Conservation (phyloP, 2,113 vertebrate species). For the Onychostruthus taczanowskii region DNA sequence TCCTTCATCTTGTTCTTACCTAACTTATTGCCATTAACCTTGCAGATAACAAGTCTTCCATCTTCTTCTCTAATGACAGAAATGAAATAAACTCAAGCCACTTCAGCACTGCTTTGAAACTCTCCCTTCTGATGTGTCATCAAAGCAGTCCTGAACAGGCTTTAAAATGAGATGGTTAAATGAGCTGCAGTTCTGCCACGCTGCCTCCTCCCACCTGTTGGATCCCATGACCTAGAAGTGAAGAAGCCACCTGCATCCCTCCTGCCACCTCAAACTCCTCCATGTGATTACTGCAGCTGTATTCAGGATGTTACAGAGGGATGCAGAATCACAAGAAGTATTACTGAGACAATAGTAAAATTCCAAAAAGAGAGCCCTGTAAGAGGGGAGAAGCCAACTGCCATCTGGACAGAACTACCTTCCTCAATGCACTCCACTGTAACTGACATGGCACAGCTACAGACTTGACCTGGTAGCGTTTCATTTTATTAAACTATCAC, state of each 20-base stretch:
- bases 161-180: slow-evolving; percentile 39
- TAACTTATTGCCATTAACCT: slow-evolving; percentile 49
- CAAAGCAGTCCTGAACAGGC: slow-evolving; percentile 42
- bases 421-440: neutral
- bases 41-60: slow-evolving; percentile 5
- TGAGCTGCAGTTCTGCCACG: neutral
- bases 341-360: neutral
- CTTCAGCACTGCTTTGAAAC: slow-evolving; percentile 53
- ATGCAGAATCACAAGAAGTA: neutral
- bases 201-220: slow-evolving; percentile 11
- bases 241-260: neutral
- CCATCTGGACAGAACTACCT: neutral
- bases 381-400: neutral
- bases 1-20: slow-evolving; percentile 40
- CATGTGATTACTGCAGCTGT: neutral
- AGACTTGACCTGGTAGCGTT: neutral
- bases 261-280: neutral
- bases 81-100: slow-evolving; percentile 37
- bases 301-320: neutral
- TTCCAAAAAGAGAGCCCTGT: neutral
- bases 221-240: neutral
- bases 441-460: neutral
- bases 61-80: neutral
- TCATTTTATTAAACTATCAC: slow-evolving; percentile 19
- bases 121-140: slow-evolving; percentile 47